Base-by-base conservation (phyloP, 2,113 vertebrate species). In the Eleginops maclovinus region DNA sequence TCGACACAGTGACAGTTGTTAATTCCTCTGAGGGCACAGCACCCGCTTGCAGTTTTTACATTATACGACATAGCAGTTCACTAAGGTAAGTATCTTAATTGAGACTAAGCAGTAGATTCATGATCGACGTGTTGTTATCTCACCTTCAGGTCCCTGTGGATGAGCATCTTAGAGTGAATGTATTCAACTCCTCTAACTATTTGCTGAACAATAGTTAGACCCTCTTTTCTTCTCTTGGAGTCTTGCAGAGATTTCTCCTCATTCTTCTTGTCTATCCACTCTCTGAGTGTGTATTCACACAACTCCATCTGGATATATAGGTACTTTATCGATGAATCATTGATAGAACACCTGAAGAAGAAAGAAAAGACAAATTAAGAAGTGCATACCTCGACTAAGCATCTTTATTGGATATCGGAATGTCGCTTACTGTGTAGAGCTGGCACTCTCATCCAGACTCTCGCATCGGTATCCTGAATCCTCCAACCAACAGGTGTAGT, bases 301-400 rank as follows among this genome's bases (percentile, higher is more conserved):
- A 93, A 77, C 67, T 94, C 93, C 93, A 94, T 89, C 31, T 88
- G 76, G 67, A 94, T 93, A 58, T 91, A 94, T 10, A 94, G 87
- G 69, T 9, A 93, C 51, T 81, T 7, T 1, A 2, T 10, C 0
- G 59, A 43, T 10, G 46, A 24, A 49, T 17, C 31, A 54, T 19
- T 14, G 41, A 4, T 2, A 17, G 66, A 3, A 6, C 66, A 51
- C 31, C 21, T 3, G 31, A 19, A 31, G 14, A 14, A 12, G 14
- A 19, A 1, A 36, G 31, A 36, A 7, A 36, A 36, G 31, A 36
- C 31, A 36, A 36, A 36, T 36, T 5, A 36, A 36, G 7, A 36
- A 36, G 31, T 36, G 31, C 31, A 36, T 36, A 36, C 31, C 31
- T 36, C 31, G 8, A 36, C 1, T 36, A 36, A 5, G 6, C 8